Percentiles rank a stretch among this genome's conserved stretches.
Evolutionary conservation across 2,888 invertebrate species (phyloP).

Genomic region (Thereva unica): DNA sequence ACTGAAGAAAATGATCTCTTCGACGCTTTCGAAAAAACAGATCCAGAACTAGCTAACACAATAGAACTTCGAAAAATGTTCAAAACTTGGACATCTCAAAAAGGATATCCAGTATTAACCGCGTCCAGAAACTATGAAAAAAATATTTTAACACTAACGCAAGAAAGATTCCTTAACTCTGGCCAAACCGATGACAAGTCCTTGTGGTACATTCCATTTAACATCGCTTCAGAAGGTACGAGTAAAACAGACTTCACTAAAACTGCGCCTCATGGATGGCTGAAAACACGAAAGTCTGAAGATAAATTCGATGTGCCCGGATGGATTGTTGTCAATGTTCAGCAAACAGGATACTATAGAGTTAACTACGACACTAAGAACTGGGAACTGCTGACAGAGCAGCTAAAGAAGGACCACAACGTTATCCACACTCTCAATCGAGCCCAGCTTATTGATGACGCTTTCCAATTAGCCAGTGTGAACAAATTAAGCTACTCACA

Average conservation of each 20-base stretch:
- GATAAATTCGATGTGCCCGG: slow-evolving; percentile 43
- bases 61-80: slow-evolving; percentile 65
- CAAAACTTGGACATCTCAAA: slow-evolving; percentile 65
- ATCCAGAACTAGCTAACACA: slow-evolving; percentile 42
- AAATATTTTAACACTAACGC: slow-evolving; percentile 61
- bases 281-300: slow-evolving; percentile 40
- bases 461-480: too few species aligned
- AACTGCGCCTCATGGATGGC: slow-evolving; percentile 50
- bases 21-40: slow-evolving; percentile 48
- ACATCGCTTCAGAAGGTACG: slow-evolving; percentile 44
- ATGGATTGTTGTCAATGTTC: slow-evolving; percentile 56
- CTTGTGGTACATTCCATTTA: slow-evolving; percentile 55
- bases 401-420: slow-evolving; percentile 64
- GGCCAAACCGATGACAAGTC: slow-evolving; percentile 26
- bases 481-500: too few species aligned
- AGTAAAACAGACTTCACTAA: slow-evolving; percentile 47
- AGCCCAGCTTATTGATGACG: background rate
- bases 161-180: slow-evolving; percentile 47
- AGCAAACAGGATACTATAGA: slow-evolving; percentile 61
- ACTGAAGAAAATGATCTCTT: slow-evolving; percentile 53
- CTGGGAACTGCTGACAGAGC: slow-evolving; percentile 69
- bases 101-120: slow-evolving; percentile 65
- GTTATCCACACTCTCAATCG: slow-evolving; percentile 77
- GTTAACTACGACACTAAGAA: slow-evolving; percentile 72
- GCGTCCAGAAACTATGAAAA: slow-evolving; percentile 60